Base-by-base conservation (phyloP, 2,888 invertebrate species). In the Neoscelio sp. region DNA sequence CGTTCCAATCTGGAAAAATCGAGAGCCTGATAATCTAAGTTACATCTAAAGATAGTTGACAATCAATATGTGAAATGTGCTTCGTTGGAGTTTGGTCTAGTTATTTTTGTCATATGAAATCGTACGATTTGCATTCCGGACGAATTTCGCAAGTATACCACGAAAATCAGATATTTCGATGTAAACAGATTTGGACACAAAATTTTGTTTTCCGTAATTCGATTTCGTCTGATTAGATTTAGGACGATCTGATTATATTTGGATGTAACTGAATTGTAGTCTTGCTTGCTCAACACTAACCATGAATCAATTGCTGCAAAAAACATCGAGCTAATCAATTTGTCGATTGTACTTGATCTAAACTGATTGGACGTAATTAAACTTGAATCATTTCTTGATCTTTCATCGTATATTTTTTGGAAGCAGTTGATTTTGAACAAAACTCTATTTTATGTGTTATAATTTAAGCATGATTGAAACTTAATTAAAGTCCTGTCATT, bases 141-240 rank as follows among this genome's bases (percentile, higher is more conserved):
- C n/a, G n/a, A n/a, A n/a, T n/a, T n/a, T n/a, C n/a, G n/a, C n/a
- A n/a, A n/a, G n/a, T n/a, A n/a, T n/a, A n/a, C 35, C 12, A 5
- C 42, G 42, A 42, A 58, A 28, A 13, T 28, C 28, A 13, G 58
- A 58, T 40, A 58, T 42, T 58, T 28, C 40, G 40, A 26, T 40
- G 28, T 56, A 42, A 58, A 42, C 13, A 28, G 54, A 54, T 54
- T 42, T 38, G 28, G n/a, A 33, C 38, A n/a, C n/a, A 26, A 17
- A 42, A 56, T 56, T 42, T 56, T 56, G 40, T 56, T 42, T 26
- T 18, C 28, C 17, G 13, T 10, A 26, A 56, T 56, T 42, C 8
- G 17, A n/a, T 58, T 58, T 40, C 42, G 28, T 42, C 28, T 58
- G 58, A 58, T 56, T 56, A 13, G 38, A 38, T 38, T 54, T 38